Conservation (phyloP, 2,113 vertebrate species). For the Cacatua alba region DNA sequence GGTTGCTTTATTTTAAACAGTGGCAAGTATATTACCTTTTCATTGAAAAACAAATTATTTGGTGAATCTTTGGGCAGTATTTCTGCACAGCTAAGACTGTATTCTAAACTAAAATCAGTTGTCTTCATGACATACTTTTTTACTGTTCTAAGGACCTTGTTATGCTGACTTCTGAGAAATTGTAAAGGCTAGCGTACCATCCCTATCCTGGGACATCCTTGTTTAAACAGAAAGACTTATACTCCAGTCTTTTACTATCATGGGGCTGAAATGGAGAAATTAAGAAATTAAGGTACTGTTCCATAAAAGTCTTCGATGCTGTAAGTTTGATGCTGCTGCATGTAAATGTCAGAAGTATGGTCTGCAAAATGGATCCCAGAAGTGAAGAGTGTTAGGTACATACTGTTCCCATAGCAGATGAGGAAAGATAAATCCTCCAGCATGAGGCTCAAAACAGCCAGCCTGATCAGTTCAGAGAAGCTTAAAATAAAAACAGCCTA, state of each 20-base stretch:
- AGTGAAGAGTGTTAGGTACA: background rate
- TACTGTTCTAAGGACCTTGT: background rate
- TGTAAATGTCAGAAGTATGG: background rate
- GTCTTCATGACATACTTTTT: background rate
- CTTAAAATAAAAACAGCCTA: background rate
- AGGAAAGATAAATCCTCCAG: background rate
- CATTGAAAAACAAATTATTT: no score
- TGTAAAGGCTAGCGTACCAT: fast-evolving
- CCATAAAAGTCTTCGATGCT: background rate
- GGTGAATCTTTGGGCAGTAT: background rate
- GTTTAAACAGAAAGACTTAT: background rate
- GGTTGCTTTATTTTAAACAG: background rate
- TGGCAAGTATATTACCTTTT: background rate
- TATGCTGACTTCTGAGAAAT: background rate
- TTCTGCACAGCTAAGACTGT: background rate
- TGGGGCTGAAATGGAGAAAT: background rate
- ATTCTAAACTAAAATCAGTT: background rate
- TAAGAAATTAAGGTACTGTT: background rate
- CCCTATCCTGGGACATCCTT: background rate
- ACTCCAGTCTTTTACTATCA: background rate
- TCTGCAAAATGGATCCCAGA: background rate
- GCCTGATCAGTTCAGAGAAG: background rate
- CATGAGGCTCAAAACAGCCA: background rate
- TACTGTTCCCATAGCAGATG: background rate
- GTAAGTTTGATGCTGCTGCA: background rate